Evolutionary conservation across 2,888 invertebrate species (phyloP).

Genomic region (Orthosia gracilis): DNA sequence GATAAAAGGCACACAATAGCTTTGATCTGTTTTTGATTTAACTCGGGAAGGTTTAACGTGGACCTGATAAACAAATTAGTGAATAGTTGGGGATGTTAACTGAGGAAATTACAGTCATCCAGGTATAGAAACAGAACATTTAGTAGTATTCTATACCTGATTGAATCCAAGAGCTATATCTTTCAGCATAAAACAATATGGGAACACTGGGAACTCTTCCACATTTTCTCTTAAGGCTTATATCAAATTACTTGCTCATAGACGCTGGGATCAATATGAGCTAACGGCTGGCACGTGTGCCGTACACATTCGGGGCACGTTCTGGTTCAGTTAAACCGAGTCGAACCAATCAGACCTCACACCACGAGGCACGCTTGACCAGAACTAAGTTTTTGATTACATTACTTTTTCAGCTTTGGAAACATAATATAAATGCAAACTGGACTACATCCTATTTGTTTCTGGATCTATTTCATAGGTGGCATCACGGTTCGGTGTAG

Average conservation of each 20-base stretch:
- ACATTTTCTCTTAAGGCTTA: conserved; percentile 41
- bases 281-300: conserved; percentile 63
- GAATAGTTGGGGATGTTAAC: conserved; percentile 8
- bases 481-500: conserved; percentile 19
- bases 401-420: conserved; percentile 54
- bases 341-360: conserved; percentile 71
- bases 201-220: conserved; percentile 13
- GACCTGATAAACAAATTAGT: conserved; percentile 31
- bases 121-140: not conserved
- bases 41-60: conserved; percentile 46
- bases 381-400: conserved; percentile 65
- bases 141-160: not conserved
- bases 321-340: conserved; percentile 62
- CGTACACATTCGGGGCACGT: conserved; percentile 71
- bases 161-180: not conserved
- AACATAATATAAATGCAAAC: conserved; percentile 60
- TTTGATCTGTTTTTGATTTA: conserved; percentile 57
- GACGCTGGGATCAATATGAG: conserved; percentile 57
- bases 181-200: conserved; percentile 8
- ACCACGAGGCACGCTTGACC: conserved; percentile 50
- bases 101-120: not conserved
- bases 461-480: conserved; percentile 39
- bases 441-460: conserved; percentile 38
- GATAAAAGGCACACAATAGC: conserved; percentile 51
- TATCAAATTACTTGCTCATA: conserved; percentile 60